Evolutionary conservation across 2,888 invertebrate species (phyloP).

Genomic region (Drosophila macrospina): DNA sequence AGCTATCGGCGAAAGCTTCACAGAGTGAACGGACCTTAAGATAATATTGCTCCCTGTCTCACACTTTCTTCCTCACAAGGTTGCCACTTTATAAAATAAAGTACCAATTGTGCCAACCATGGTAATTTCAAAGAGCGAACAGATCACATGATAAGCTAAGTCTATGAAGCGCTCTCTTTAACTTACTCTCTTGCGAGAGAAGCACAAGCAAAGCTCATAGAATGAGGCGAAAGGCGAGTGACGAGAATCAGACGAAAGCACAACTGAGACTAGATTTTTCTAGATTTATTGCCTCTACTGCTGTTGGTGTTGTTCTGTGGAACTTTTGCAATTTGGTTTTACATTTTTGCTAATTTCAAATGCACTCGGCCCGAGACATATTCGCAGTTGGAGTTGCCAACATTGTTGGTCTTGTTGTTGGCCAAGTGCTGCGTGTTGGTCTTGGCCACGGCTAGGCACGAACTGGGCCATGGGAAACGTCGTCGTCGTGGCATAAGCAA

Average conservation of each 20-base stretch:
- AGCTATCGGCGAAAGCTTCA: too few species aligned
- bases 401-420: background rate
- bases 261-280: slow-evolving; percentile 40
- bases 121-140: too few species aligned
- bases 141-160: too few species aligned
- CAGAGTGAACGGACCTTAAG: too few species aligned
- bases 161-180: too few species aligned
- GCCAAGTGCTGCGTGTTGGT: slow-evolving; percentile 31
- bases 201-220: background rate
- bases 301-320: slow-evolving; percentile 32
- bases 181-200: too few species aligned
- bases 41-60: too few species aligned
- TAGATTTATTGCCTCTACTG: slow-evolving; percentile 53
- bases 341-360: slow-evolving; percentile 59
- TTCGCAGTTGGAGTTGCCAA: slow-evolving; percentile 4
- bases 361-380: slow-evolving; percentile 37
- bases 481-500: slow-evolving; percentile 52
- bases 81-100: too few species aligned
- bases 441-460: slow-evolving; percentile 37
- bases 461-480: slow-evolving; percentile 42
- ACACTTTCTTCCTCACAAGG: too few species aligned
- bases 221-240: slow-evolving; percentile 16
- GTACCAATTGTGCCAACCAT: too few species aligned
- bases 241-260: too few species aligned
- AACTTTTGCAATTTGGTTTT: slow-evolving; percentile 74